phyloP scores from a whole-genome alignment of 1,140 invertebrate genomes.

The Trichomalopsis sarcophagae region DNA sequence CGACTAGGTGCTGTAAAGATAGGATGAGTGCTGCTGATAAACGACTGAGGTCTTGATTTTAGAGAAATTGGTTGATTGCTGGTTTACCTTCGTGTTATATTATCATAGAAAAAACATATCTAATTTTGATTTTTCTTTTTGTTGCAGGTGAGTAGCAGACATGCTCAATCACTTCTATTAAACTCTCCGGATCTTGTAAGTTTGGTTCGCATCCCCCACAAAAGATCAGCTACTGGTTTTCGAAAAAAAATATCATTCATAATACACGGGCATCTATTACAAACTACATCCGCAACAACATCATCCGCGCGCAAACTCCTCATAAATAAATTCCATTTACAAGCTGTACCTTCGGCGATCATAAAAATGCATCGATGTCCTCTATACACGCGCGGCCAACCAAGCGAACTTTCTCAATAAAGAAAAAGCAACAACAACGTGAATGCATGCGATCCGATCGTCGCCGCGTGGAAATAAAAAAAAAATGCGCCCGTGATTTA shows the following conservation, averaged over 20 bases:
- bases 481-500: not conserved
- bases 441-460: not conserved
- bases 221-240: too few relatives aligned
- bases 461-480: not conserved
- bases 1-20: not conserved
- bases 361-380: not conserved
- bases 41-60: not conserved
- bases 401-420: not conserved
- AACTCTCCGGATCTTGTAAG: not conserved
- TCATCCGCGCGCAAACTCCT: not conserved
- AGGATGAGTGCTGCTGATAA: not conserved
- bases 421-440: not conserved
- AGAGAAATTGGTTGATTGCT: too few relatives aligned
- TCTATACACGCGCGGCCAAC: too few relatives aligned
- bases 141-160: slow-evolving; percentile 10
- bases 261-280: too few relatives aligned
- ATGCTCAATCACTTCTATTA: not conserved
- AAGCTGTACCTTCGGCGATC: not conserved
- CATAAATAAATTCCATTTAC: not conserved
- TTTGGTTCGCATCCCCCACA: not conserved
- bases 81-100: too few relatives aligned
- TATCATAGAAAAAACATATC: not conserved
- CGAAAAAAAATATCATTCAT: too few relatives aligned
- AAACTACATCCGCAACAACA: not conserved
- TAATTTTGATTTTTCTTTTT: not conserved